A percentile compares a stretch with the other conserved stretches of the same genome.
Evolutionary conservation across 2,888 invertebrate species (phyloP).

Genomic region (Epistrophe grossulariae): DNA sequence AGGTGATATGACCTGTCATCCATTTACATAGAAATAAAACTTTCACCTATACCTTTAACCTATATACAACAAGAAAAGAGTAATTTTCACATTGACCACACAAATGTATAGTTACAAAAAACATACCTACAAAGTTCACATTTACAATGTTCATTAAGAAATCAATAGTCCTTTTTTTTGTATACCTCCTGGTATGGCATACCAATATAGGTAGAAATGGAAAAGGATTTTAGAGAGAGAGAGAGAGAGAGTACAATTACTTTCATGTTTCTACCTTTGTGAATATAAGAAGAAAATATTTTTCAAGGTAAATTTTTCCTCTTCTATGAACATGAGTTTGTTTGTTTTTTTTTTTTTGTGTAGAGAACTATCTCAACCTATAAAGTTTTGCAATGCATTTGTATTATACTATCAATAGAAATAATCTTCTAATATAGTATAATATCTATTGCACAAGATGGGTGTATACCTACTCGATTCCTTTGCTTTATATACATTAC

Average conservation of each 20-base stretch:
- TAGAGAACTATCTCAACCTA: neutral
- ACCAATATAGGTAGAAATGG: neutral
- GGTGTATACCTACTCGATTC: neutral
- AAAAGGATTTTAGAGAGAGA: neutral
- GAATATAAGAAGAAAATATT: constrained; percentile 7
- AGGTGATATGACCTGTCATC: constrained; percentile 4
- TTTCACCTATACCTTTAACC: neutral
- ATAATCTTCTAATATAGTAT: constrained; percentile 9
- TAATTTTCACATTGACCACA: constrained; percentile 17
- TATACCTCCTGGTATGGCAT: neutral
- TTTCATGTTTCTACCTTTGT: constrained; percentile 25
- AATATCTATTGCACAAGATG: constrained; percentile 4
- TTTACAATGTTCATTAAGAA: constrained; percentile 18
- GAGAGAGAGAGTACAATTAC: constrained; percentile 22
- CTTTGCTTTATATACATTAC: neutral
- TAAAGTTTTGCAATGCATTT: constrained; percentile 36
- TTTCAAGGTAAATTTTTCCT: neutral
- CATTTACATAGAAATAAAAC: constrained; percentile 1
- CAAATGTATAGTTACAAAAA: constrained; percentile 1
- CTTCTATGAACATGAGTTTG: constrained; percentile 11
- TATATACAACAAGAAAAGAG: neutral
- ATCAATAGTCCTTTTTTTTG: neutral
- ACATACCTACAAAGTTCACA: constrained; percentile 7
- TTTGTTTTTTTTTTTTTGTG: no score
- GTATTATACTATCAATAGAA: constrained; percentile 25